Conservation (phyloP, 1,140 invertebrate genomes). For the Anoplolepis gracilipes region DNA sequence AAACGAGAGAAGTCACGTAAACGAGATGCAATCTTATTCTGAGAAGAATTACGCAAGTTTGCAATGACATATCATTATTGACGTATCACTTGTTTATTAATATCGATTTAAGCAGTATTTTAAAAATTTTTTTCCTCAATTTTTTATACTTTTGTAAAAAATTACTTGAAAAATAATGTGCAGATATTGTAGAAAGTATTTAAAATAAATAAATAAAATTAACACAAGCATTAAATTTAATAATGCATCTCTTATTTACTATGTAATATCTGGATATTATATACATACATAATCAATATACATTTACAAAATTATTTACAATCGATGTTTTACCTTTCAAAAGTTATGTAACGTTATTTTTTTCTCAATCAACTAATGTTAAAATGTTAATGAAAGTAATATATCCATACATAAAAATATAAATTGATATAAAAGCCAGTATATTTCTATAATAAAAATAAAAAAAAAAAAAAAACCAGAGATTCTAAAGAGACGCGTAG, state of each 20-base stretch:
- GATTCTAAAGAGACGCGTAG: conserved; percentile 2
- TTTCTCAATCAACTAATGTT: not conserved
- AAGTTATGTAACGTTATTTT: not conserved
- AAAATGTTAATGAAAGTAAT: not conserved
- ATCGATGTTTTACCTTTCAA: not conserved
- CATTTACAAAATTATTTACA: not conserved
- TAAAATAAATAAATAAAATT: no score
- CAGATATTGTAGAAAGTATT: not conserved
- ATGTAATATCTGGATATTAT: not conserved
- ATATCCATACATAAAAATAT: not conserved
- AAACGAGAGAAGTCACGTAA: not conserved
- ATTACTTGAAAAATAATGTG: no score
- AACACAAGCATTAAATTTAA: not conserved
- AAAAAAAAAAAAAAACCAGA: no score
- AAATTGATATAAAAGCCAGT: not conserved
- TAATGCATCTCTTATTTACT: not conserved
- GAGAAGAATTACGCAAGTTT: conserved; percentile 23
- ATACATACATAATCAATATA: not conserved
- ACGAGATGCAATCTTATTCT: not conserved
- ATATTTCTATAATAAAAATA: not conserved
- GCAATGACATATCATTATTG: not conserved
- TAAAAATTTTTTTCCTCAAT: not conserved
- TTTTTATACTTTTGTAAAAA: no score
- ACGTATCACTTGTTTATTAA: not conserved
- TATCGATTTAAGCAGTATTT: not conserved